Evolutionary conservation across 2,113 vertebrate genomes (phyloP).

Genomic region (Colius striatus): DNA sequence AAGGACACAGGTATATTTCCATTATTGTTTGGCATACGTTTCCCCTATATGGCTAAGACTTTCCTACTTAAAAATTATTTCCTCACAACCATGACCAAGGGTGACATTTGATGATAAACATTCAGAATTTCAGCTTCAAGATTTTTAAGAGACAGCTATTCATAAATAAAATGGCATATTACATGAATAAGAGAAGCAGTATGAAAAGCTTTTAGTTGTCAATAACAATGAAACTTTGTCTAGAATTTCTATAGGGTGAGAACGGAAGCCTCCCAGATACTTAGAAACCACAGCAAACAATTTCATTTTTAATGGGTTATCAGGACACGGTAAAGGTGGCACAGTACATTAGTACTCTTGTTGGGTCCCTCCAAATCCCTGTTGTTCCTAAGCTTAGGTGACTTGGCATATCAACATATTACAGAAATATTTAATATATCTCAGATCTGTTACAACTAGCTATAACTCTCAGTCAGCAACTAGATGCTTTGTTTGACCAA

Average conservation of each 20-base stretch:
- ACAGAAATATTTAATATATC: not conserved
- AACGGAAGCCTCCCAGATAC: not conserved
- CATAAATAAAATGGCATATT: not conserved
- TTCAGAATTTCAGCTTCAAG: not conserved
- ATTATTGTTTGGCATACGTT: not conserved
- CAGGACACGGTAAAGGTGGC: not conserved
- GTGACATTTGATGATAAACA: rapidly evolving
- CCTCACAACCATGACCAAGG: not conserved
- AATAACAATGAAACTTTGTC: not conserved
- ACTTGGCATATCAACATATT: not conserved
- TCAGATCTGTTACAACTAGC: not conserved
- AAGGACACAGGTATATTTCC: not conserved
- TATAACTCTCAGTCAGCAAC: not conserved
- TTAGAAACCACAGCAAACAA: not conserved
- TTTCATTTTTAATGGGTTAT: not conserved
- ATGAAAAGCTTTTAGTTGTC: not conserved
- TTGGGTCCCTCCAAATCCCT: not conserved
- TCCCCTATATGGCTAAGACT: not conserved
- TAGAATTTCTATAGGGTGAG: not conserved
- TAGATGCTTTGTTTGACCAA: not conserved
- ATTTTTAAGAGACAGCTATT: not conserved
- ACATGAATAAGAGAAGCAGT: not conserved
- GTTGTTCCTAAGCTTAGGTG: not conserved
- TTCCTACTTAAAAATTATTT: not conserved
- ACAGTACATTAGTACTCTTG: not conserved